phyloP scores from a whole-genome alignment of 1,140 invertebrate species.

The Drosophila nigrodunni region DNA sequence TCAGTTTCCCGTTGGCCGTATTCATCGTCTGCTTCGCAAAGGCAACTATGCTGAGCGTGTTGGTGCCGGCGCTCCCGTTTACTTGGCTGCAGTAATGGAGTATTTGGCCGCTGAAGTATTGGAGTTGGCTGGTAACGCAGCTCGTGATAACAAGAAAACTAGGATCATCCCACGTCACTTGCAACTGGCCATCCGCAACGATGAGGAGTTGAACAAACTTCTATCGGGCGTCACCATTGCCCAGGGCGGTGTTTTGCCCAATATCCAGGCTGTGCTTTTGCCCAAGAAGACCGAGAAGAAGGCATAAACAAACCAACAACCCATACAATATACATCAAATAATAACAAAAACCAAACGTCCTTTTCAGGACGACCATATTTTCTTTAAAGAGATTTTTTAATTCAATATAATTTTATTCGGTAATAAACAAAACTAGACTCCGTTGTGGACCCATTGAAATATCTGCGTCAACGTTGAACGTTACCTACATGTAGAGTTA shows the following conservation, averaged over 20 bases:
- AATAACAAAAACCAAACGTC: conserved; percentile 36
- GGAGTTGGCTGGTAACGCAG: conserved; percentile 92
- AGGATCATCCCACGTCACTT: conserved; percentile 93
- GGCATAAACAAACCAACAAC: conserved; percentile 48
- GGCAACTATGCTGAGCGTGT: conserved; percentile 91
- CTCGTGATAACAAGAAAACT: conserved; percentile 87
- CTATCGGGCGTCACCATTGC: conserved; percentile 93
- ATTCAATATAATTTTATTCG: conserved; percentile 78
- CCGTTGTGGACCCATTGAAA: too few species aligned
- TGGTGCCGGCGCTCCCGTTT: conserved; percentile 89
- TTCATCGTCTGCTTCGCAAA: conserved; percentile 89
- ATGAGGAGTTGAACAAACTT: conserved; percentile 93
- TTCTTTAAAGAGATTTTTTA: conserved; percentile 19
- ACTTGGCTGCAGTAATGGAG: conserved; percentile 88
- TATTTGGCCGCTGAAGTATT: conserved; percentile 90
- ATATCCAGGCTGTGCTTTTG: conserved; percentile 90
- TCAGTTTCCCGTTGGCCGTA: conserved; percentile 90
- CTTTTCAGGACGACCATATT: conserved; percentile 59
- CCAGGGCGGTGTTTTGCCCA: conserved; percentile 92
- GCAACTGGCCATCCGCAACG: conserved; percentile 93
- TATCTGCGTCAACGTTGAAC: not conserved
- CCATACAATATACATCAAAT: not conserved
- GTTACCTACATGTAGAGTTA: too few species aligned
- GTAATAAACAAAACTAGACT: conserved; percentile 41
- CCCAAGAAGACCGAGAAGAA: conserved; percentile 86